Conservation (phyloP, 2,797 vertebrate species). For the Aeoliscus strigatus region DNA sequence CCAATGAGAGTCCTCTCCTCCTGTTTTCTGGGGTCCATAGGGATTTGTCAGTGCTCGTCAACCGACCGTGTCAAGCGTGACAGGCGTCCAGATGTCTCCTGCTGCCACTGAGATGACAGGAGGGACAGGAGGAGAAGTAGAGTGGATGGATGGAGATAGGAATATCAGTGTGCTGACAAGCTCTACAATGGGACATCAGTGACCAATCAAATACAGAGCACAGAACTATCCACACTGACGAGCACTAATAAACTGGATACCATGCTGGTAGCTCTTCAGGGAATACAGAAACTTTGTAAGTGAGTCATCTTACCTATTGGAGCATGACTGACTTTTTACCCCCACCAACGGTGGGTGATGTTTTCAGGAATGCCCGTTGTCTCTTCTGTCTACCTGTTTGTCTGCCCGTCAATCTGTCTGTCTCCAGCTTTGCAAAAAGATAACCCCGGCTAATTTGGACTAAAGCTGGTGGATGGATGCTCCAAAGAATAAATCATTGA, state of each 20-base stretch:
- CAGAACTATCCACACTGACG: conserved; percentile 43
- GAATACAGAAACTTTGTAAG: conserved; percentile 56
- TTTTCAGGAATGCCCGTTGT: no score
- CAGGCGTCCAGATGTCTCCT: conserved; percentile 83
- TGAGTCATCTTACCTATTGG: conserved; percentile 36
- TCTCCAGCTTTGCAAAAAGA: no score
- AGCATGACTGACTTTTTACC: conserved; percentile 19
- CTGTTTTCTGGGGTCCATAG: conserved; percentile 63
- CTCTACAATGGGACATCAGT: conserved; percentile 48
- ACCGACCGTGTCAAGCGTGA: conserved; percentile 79
- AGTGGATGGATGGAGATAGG: conserved; percentile 38
- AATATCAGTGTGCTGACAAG: conserved; percentile 56
- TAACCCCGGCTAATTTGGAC: no score
- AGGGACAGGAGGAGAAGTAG: conserved; percentile 53
- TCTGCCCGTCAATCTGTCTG: no score
- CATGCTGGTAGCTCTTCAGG: conserved; percentile 32
- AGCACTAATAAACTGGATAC: conserved; percentile 51
- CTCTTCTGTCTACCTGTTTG: no score
- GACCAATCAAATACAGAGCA: conserved; percentile 50
- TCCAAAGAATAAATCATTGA: no score
- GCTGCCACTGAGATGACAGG: conserved; percentile 68
- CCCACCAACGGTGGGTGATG: no score
- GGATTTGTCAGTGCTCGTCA: conserved; percentile 77
- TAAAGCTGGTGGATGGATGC: no score
- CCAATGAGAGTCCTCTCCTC: conserved; percentile 61